phyloP scores from a whole-genome alignment of 2,113 vertebrate species.

The Pomatostomus ruficeps region DNA sequence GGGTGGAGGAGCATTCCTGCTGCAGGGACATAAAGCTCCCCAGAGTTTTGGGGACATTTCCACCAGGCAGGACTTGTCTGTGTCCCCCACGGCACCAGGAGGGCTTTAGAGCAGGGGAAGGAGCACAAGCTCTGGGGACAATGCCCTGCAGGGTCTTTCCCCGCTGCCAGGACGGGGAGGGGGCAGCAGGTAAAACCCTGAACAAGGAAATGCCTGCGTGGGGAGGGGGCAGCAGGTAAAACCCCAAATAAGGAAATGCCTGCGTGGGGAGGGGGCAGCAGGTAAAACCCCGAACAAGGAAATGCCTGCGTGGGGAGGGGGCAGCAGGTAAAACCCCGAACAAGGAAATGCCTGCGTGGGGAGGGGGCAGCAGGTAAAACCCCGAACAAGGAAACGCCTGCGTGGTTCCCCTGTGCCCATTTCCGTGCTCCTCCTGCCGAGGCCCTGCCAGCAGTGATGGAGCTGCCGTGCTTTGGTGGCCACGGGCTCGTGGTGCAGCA shows the following conservation, averaged over 20 bases:
- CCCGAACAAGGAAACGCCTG: not conserved
- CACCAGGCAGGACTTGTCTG: not conserved
- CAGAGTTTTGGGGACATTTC: not conserved
- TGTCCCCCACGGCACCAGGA: fast-evolving
- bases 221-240: not conserved
- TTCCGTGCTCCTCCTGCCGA: slow-evolving; percentile 32
- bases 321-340: not conserved
- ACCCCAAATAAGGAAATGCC: not conserved
- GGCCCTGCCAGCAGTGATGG: slow-evolving; percentile 71
- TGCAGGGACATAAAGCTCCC: fast-evolving
- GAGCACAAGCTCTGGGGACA: not conserved
- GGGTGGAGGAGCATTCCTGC: not conserved
- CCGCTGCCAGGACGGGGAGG: not conserved
- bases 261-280: not conserved
- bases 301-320: not conserved
- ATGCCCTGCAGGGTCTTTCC: not conserved
- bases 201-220: not conserved
- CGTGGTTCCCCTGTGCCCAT: not conserved
- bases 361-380: not conserved
- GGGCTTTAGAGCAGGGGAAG: not conserved
- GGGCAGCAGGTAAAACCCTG: not conserved
- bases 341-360: not conserved
- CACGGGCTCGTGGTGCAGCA: slow-evolving; percentile 35
- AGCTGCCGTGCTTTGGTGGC: slow-evolving; percentile 70
- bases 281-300: not conserved